A percentile compares a stretch with the other conserved stretches of the same genome.
Conservation (phyloP, 2,797 vertebrate species). For the Gallinago stenura region DNA sequence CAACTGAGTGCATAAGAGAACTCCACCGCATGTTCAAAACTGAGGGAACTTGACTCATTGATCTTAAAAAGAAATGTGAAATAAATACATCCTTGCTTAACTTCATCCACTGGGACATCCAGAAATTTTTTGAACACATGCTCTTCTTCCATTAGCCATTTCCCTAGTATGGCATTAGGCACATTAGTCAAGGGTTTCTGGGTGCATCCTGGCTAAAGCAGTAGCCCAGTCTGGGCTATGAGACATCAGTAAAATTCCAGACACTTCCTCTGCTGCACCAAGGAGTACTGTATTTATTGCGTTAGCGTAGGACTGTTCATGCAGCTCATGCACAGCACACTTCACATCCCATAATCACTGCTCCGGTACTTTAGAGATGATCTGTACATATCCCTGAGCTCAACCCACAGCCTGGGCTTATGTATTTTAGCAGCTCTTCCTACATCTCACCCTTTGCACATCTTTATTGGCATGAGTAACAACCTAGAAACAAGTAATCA, state of each 20-base stretch:
- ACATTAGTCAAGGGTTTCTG: background rate
- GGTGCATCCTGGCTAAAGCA: background rate
- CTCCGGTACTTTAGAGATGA: background rate
- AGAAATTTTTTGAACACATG: background rate
- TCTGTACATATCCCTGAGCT: background rate
- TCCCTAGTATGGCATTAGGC: no score
- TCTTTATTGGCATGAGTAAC: background rate
- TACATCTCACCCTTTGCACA: background rate
- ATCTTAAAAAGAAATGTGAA: background rate
- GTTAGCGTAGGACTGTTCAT: fast-evolving
- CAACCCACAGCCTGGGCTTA: background rate
- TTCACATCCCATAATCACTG: background rate
- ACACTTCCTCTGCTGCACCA: background rate
- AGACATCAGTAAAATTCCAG: background rate
- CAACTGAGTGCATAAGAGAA: background rate
- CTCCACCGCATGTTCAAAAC: background rate
- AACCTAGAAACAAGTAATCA: background rate
- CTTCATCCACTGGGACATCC: background rate
- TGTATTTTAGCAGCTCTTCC: background rate
- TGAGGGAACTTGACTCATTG: background rate
- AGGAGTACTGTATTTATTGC: background rate
- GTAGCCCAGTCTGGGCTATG: background rate
- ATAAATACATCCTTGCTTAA: background rate
- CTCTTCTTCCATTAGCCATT: background rate
- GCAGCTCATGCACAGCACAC: background rate